These are phyloP conservation scores for Eunapius fragilis DNA, from an alignment of 37 sponge, comb jelly and placozoan species.

Conservation along the genomic window DNA sequence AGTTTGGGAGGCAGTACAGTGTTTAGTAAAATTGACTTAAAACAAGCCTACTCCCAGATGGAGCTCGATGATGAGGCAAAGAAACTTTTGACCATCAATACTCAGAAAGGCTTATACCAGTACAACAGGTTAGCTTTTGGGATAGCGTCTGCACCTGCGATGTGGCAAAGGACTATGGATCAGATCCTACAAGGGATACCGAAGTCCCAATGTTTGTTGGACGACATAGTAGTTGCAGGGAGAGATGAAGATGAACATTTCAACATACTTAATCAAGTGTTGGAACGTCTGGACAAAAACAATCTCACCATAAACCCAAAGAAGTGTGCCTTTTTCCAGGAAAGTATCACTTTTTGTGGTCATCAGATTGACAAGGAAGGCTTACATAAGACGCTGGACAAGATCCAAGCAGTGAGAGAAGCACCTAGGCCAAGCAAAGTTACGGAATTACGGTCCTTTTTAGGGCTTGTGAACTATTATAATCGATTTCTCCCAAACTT, in stretches of 20 bases:
- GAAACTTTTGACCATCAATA: constrained; percentile 6
- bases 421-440: constrained; percentile 21
- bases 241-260: constrained; percentile 20
- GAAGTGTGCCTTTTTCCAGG: constrained; percentile 23
- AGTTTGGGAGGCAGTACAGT: constrained; percentile 11
- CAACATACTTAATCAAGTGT: neutral
- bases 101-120: constrained; percentile 1
- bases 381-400: no score
- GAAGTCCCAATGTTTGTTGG: neutral
- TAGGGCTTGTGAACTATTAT: constrained; percentile 49
- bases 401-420: neutral
- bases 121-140: constrained; percentile 31
- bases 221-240: constrained; percentile 39
- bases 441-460: constrained; percentile 12
- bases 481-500: constrained; percentile 39
- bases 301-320: constrained; percentile 15
- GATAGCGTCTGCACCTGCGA: constrained; percentile 14
- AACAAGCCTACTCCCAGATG: constrained; percentile 15
- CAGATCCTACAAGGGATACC: constrained; percentile 4
- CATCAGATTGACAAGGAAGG: constrained; percentile 13
- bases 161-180: constrained; percentile 10
- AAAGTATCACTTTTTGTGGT: neutral
- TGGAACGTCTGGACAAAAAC: constrained; percentile 3
- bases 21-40: constrained; percentile 35
- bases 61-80: neutral